Conservation (phyloP, 2,797 vertebrate species). For the Discoglossus pictus region DNA sequence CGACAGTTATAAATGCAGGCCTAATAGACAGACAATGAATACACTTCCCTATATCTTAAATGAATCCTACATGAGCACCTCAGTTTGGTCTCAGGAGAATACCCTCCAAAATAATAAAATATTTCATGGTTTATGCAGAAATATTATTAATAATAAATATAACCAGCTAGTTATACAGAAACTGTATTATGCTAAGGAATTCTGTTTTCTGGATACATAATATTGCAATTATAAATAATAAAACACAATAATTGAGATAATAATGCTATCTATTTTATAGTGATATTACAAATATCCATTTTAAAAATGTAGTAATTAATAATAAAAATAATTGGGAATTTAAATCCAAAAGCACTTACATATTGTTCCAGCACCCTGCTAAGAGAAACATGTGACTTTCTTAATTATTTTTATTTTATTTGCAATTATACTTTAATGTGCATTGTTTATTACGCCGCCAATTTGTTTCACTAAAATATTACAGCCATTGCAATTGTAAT, state of each 20-base stretch:
- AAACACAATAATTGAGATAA: conserved; percentile 29
- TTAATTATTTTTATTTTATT: conserved; percentile 51
- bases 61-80: too few relatives aligned
- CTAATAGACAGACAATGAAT: too few relatives aligned
- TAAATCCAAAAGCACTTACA: conserved; percentile 29
- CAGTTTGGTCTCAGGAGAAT: too few relatives aligned
- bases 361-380: conserved; percentile 2
- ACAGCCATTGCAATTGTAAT: conserved; percentile 37
- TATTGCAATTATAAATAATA: too few relatives aligned
- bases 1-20: too few relatives aligned
- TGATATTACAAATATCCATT: neutral
- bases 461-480: conserved; percentile 44
- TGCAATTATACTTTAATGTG: conserved; percentile 51
- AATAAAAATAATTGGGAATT: conserved; percentile 42
- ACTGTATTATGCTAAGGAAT: too few relatives aligned
- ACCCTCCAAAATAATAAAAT: too few relatives aligned
- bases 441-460: conserved; percentile 43
- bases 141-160: too few relatives aligned
- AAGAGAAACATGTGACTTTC: conserved; percentile 40
- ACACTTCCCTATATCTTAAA: too few relatives aligned
- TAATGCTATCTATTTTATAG: conserved; percentile 18
- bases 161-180: too few relatives aligned
- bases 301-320: conserved; percentile 10
- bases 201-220: too few relatives aligned
- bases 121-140: too few relatives aligned